Evolutionary conservation across 2,888 invertebrate genomes (phyloP).

Genomic region (Coremacera marginata): DNA sequence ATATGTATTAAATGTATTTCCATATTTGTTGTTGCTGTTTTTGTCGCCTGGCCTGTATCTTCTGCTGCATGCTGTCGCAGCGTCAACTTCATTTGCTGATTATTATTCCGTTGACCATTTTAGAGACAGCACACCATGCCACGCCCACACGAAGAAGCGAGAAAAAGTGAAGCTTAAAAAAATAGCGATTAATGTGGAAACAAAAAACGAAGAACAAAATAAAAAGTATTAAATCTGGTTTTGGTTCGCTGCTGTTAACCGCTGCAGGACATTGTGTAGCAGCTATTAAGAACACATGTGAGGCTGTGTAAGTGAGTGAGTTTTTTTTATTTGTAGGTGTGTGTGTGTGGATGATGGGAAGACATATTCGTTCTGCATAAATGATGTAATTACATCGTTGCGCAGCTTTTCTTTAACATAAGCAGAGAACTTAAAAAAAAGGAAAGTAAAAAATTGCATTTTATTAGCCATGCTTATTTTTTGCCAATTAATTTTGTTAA

Average conservation of each 20-base stretch:
- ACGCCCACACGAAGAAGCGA: background rate
- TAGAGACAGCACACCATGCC: constrained; percentile 27
- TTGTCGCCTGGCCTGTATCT: background rate
- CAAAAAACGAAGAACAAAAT: constrained; percentile 31
- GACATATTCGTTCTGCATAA: constrained; percentile 60
- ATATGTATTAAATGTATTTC: constrained; percentile 56
- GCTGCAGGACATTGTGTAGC: constrained; percentile 35
- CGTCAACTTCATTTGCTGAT: constrained; percentile 54
- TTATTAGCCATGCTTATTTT: background rate
- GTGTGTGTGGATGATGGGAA: background rate
- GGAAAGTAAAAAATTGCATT: background rate
- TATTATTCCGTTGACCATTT: constrained; percentile 62
- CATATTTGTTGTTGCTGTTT: background rate
- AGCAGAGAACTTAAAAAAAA: background rate
- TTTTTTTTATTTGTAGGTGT: background rate
- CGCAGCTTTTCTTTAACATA: constrained; percentile 49
- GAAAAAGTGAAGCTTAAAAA: too few relatives aligned
- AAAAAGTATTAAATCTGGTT: constrained; percentile 49
- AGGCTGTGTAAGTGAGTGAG: background rate
- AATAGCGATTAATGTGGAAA: constrained; percentile 6
- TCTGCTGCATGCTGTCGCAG: constrained; percentile 48
- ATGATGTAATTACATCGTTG: constrained; percentile 65
- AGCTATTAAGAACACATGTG: constrained; percentile 25
- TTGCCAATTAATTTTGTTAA: constrained; percentile 23
- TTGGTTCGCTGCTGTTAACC: constrained; percentile 45